A percentile compares a stretch with the other conserved stretches of the same genome.
Evolutionary conservation across 2,113 vertebrate species (phyloP).

Genomic region (Camelus dromedarius): DNA sequence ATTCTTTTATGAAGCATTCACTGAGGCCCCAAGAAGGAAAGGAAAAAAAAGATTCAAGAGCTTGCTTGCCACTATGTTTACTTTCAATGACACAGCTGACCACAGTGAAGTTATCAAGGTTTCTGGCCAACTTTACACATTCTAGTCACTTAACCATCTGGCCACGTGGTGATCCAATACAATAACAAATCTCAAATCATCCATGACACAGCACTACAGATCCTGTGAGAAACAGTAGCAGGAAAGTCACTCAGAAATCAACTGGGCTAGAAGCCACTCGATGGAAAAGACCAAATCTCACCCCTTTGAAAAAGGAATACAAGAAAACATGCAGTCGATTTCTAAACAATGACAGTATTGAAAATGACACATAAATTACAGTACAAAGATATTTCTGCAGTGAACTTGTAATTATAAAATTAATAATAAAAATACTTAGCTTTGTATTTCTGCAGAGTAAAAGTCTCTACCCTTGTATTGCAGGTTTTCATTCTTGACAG

Average conservation of each 20-base stretch:
- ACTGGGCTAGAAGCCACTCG: neutral
- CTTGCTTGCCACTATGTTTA: neutral
- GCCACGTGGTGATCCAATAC: neutral
- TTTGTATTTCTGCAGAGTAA: slow-evolving; percentile 46
- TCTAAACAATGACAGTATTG: slow-evolving; percentile 20
- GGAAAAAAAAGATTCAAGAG: neutral
- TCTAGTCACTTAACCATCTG: neutral
- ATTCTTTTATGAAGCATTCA: neutral
- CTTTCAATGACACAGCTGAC: neutral
- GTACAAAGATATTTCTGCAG: neutral
- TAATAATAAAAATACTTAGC: neutral
- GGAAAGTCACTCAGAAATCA: neutral
- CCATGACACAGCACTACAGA: neutral
- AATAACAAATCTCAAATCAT: neutral
- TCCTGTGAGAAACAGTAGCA: neutral
- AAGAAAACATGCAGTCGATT: neutral
- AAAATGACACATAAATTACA: neutral
- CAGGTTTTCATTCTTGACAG: slow-evolving; percentile 9
- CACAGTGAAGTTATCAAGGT: neutral
- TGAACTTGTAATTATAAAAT: slow-evolving; percentile 13
- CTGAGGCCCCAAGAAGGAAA: neutral
- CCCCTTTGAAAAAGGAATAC: neutral
- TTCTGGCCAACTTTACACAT: neutral
- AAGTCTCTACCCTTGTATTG: neutral
- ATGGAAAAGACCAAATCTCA: neutral